phyloP scores from a whole-genome alignment of 2,888 invertebrate species.

The Elmis aenea region DNA sequence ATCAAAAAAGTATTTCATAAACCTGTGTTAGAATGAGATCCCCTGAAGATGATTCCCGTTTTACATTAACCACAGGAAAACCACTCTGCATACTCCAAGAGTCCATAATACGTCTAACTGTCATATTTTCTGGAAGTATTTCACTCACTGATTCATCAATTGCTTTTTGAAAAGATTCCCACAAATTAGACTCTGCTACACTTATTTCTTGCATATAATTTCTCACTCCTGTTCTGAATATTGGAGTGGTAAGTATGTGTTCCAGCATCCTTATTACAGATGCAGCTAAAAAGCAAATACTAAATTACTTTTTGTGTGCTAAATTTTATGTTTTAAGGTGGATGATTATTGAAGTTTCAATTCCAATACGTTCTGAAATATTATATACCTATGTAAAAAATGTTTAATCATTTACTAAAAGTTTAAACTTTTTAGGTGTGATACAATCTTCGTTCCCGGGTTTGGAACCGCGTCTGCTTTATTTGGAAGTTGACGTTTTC shows the following conservation, averaged over 20 bases:
- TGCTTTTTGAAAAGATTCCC: conserved; percentile 9
- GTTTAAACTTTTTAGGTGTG: too few species aligned
- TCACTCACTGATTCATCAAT: conserved; percentile 3
- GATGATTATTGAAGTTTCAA: too few species aligned
- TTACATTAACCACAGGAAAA: conserved; percentile 12
- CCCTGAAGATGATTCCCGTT: conserved; percentile 8
- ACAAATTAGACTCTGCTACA: conserved; percentile 7
- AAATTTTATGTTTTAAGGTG: too few species aligned
- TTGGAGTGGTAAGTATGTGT: conserved; percentile 13
- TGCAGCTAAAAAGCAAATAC: conserved; percentile 47
- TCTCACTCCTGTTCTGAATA: conserved; percentile 9
- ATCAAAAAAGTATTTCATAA: background rate
- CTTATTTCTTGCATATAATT: conserved; percentile 6
- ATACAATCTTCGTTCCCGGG: too few species aligned
- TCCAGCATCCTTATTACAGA: conserved; percentile 50
- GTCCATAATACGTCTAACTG: conserved; percentile 8
- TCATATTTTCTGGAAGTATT: conserved; percentile 3
- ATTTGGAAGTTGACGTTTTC: too few species aligned
- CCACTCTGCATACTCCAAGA: conserved; percentile 13
- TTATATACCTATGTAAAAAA: too few species aligned
- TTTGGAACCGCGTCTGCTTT: too few species aligned
- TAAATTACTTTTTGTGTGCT: conserved; percentile 2
- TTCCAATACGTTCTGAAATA: too few species aligned
- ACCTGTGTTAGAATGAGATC: conserved; percentile 11
- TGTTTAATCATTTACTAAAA: too few species aligned